Evolutionary conservation across 1,140 invertebrate species (phyloP).

Genomic region (Gryllus bimaculatus): DNA sequence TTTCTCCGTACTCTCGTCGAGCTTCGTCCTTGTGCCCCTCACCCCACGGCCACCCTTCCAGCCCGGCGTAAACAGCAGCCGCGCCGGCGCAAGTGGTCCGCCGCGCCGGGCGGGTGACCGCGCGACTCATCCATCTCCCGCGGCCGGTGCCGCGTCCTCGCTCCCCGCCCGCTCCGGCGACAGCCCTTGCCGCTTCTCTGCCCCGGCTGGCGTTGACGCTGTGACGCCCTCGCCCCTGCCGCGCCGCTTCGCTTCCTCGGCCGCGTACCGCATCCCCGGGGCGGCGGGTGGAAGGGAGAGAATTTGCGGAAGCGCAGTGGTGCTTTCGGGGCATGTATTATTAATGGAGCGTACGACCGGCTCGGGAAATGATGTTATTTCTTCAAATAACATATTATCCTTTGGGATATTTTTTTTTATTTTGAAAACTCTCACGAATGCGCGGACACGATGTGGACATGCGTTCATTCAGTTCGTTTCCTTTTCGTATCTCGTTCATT

Average conservation of each 20-base stretch:
- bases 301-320: neutral
- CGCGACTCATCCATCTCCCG: neutral
- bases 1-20: neutral
- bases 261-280: neutral
- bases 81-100: neutral
- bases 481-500: no score
- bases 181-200: neutral
- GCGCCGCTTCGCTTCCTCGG: no score
- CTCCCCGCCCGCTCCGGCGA: no score
- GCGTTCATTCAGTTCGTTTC: no score
- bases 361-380: no score
- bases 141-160: no score
- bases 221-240: neutral
- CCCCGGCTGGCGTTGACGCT: neutral
- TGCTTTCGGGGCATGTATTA: neutral
- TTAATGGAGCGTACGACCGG: neutral
- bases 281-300: no score
- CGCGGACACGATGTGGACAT: no score
- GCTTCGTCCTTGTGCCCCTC: neutral
- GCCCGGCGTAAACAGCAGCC: neutral
- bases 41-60: neutral
- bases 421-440: no score
- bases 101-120: neutral
- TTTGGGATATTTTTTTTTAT: no score
- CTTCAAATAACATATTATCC: no score